Conservation (phyloP, 2,888 invertebrate species). For the Pachydiplax longipennis region DNA sequence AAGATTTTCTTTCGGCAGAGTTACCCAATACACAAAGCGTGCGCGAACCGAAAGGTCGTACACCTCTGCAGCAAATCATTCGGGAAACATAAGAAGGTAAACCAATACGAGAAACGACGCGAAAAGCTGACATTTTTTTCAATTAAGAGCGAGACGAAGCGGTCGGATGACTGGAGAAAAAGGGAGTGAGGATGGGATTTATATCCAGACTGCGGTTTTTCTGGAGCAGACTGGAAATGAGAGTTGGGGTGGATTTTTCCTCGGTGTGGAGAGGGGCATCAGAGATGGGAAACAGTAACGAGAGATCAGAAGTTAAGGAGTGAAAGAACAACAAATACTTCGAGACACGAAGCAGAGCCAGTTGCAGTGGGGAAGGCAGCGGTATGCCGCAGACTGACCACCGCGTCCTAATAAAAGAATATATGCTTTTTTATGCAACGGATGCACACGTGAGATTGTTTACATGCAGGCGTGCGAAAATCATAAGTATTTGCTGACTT, state of each 20-base stretch:
- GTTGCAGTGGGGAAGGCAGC: background rate
- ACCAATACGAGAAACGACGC: background rate
- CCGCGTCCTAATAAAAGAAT: background rate
- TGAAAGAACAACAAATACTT: background rate
- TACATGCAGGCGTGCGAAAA: no score
- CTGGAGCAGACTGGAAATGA: background rate
- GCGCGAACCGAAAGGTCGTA: no score
- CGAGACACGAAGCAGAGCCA: background rate
- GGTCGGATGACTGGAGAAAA: background rate
- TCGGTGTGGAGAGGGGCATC: background rate
- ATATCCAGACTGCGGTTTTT: background rate
- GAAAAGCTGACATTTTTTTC: background rate
- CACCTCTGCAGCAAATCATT: no score
- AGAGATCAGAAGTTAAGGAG: background rate
- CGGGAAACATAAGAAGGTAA: no score
- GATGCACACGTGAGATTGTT: background rate
- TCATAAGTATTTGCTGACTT: no score
- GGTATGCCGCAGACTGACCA: constrained; percentile 29
- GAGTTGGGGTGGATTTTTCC: background rate
- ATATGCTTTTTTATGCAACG: no score
- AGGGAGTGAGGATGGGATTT: background rate
- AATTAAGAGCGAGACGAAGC: background rate
- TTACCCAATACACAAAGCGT: no score
- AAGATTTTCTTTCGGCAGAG: no score
- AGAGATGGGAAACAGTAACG: background rate